Percentiles rank a stretch among this genome's conserved stretches.
Evolutionary conservation across 2,888 invertebrate species (phyloP).

Genomic region (Nephrotoma guestfalica): DNA sequence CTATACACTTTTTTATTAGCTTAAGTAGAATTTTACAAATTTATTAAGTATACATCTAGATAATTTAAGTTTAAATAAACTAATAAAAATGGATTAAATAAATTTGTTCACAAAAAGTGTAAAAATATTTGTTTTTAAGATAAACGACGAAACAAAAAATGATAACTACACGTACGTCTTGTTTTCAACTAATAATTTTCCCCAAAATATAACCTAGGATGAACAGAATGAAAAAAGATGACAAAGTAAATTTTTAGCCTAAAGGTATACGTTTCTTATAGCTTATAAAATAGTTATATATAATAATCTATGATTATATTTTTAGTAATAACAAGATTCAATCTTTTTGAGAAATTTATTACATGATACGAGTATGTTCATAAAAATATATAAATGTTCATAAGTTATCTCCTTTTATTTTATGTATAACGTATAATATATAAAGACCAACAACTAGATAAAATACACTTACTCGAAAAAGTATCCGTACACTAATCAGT

Average conservation of each 20-base stretch:
- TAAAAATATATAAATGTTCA: too few relatives aligned
- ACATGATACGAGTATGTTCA: too few relatives aligned
- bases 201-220: background rate
- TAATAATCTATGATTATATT: background rate
- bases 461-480: too few relatives aligned
- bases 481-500: too few relatives aligned
- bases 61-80: background rate
- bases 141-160: background rate
- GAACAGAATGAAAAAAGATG: background rate
- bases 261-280: background rate
- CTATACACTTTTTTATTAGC: too few relatives aligned
- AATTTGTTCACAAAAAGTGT: background rate
- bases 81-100: background rate
- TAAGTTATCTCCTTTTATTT: too few relatives aligned
- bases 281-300: background rate
- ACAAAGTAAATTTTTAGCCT: background rate
- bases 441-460: too few relatives aligned
- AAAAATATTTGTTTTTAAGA: background rate
- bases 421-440: too few relatives aligned
- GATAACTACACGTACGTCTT: background rate
- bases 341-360: too few relatives aligned
- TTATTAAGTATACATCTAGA: background rate
- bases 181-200: background rate
- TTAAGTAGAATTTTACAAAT: too few relatives aligned
- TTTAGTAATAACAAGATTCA: background rate